phyloP scores from a whole-genome alignment of 2,113 vertebrate species.

The Connochaetes taurinus region DNA sequence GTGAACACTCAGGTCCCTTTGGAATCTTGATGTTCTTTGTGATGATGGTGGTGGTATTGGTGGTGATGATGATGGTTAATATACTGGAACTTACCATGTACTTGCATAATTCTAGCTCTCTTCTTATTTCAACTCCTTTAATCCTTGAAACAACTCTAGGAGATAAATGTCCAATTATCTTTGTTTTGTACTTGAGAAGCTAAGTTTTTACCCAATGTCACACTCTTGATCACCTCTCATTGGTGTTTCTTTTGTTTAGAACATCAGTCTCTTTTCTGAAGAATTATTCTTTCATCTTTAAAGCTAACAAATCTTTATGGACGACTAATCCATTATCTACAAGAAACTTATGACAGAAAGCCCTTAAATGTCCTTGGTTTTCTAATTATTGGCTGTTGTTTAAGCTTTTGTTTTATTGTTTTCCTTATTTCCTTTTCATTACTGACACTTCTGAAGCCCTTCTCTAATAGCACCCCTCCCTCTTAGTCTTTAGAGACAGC shows the following conservation, averaged over 20 bases:
- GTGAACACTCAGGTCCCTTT: neutral
- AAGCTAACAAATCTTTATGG: neutral
- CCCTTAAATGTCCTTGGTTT: neutral
- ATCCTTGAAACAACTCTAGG: neutral
- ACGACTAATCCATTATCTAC: neutral
- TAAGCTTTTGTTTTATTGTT: neutral
- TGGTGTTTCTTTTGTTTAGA: neutral
- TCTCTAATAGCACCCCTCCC: too few relatives aligned
- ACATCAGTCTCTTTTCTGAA: neutral
- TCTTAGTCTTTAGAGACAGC: neutral
- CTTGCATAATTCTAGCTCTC: neutral
- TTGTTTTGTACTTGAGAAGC: neutral
- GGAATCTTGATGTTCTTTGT: neutral
- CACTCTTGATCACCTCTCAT: neutral
- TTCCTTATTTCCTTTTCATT: neutral
- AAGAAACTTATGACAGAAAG: neutral
- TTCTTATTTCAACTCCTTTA: neutral
- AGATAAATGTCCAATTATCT: neutral
- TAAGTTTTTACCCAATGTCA: neutral
- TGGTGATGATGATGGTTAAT: neutral
- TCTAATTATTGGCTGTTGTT: neutral
- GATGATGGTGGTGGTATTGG: neutral
- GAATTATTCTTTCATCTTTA: neutral
- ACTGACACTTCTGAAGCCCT: neutral
- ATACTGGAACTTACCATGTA: neutral